phyloP scores from a whole-genome alignment of 2,113 vertebrate genomes.

The Panurus biarmicus region DNA sequence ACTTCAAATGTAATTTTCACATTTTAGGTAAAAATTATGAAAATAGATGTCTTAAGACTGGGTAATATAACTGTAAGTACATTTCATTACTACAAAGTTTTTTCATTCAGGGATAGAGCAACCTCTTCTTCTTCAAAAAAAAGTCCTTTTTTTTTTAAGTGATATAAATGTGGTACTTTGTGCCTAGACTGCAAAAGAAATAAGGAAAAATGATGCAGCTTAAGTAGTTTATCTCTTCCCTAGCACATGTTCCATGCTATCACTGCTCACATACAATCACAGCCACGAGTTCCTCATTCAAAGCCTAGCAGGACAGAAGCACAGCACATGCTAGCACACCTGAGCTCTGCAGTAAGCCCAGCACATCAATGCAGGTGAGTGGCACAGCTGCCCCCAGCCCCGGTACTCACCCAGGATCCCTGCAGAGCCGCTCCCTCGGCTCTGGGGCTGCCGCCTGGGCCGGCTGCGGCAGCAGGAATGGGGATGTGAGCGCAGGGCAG shows the following conservation, averaged over 20 bases:
- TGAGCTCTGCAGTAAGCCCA: accelerated
- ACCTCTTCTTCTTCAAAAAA: background rate
- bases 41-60: background rate
- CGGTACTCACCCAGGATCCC: accelerated
- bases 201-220: background rate
- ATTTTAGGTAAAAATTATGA: background rate
- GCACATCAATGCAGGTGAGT: accelerated
- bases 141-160: background rate
- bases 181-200: background rate
- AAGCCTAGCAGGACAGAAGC: background rate
- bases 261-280: background rate
- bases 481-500: background rate
- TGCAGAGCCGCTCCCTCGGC: background rate
- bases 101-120: background rate
- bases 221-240: background rate
- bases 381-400: background rate
- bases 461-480: accelerated
- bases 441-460: background rate
- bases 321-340: accelerated
- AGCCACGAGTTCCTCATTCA: background rate
- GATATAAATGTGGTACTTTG: background rate
- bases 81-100: background rate
- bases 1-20: background rate
- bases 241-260: background rate
- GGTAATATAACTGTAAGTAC: background rate